These are phyloP conservation scores for Xenops minutus DNA, from an alignment of 2,797 vertebrate genomes.

Conservation along the genomic window DNA sequence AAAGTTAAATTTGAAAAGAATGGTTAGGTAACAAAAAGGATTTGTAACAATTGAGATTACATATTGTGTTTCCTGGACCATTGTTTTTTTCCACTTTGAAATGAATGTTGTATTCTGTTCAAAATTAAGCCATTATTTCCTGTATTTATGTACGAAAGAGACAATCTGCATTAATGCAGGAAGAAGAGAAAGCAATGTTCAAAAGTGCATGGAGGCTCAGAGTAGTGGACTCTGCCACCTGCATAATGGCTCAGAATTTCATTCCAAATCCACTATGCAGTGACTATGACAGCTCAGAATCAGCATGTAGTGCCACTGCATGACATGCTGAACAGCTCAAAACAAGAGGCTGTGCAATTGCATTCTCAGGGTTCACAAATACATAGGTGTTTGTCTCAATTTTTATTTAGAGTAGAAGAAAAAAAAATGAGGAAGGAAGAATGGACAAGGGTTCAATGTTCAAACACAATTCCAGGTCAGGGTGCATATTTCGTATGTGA, in stretches of 20 bases:
- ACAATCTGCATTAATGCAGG: neutral
- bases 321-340: neutral
- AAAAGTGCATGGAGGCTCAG: neutral
- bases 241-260: neutral
- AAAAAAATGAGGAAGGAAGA: neutral
- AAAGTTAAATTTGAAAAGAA: neutral
- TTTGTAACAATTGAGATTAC: neutral
- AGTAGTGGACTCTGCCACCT: neutral
- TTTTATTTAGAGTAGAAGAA: neutral
- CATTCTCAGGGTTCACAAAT: neutral
- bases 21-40: neutral
- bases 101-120: neutral
- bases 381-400: neutral
- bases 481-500: neutral
- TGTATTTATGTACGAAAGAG: neutral
- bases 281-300: neutral
- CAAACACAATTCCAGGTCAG: neutral
- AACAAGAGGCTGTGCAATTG: neutral
- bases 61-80: neutral
- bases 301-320: neutral
- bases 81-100: neutral
- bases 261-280: neutral
- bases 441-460: neutral
- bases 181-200: neutral
- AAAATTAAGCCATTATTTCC: neutral